Percentiles rank a stretch among this genome's conserved stretches.
Conservation (phyloP, 2,888 invertebrate species). For the Ypsolopha sequella region DNA sequence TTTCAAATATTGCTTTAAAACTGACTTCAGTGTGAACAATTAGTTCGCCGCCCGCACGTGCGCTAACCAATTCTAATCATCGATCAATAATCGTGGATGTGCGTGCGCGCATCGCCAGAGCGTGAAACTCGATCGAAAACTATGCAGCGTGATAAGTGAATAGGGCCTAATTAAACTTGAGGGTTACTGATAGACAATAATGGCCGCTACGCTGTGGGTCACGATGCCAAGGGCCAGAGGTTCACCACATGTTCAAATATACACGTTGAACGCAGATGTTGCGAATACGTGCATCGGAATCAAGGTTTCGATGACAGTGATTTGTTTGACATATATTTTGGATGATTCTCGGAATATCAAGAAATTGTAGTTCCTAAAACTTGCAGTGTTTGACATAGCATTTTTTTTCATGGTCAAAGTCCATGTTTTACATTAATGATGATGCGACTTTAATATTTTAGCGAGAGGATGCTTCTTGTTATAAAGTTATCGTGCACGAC, state of each 20-base stretch:
- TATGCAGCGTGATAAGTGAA: slow-evolving; percentile 52
- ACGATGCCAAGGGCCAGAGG: slow-evolving; percentile 30
- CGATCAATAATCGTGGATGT: slow-evolving; percentile 34
- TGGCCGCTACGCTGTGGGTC: slow-evolving; percentile 32
- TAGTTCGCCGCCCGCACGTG: not conserved
- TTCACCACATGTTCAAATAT: slow-evolving; percentile 16
- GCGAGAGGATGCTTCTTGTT: too few relatives aligned
- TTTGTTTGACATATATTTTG: not conserved
- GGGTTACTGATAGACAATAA: slow-evolving; percentile 43
- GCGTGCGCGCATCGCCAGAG: slow-evolving; percentile 21
- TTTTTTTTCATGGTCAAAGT: too few relatives aligned
- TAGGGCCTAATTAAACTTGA: slow-evolving; percentile 56
- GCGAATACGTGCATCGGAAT: too few relatives aligned
- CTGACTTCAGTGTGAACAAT: too few relatives aligned
- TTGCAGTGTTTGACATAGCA: too few relatives aligned
- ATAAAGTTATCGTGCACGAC: too few relatives aligned
- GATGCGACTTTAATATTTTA: too few relatives aligned
- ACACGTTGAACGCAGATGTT: slow-evolving; percentile 45
- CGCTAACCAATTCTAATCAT: slow-evolving; percentile 32
- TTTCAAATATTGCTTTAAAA: too few relatives aligned
- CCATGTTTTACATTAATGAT: too few relatives aligned
- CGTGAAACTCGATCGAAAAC: slow-evolving; percentile 51
- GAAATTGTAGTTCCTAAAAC: too few relatives aligned
- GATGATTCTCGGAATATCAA: not conserved
- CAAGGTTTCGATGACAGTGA: not conserved